Evolutionary conservation across 2,888 invertebrate species (phyloP).

Genomic region (Lathronympha strigana): DNA sequence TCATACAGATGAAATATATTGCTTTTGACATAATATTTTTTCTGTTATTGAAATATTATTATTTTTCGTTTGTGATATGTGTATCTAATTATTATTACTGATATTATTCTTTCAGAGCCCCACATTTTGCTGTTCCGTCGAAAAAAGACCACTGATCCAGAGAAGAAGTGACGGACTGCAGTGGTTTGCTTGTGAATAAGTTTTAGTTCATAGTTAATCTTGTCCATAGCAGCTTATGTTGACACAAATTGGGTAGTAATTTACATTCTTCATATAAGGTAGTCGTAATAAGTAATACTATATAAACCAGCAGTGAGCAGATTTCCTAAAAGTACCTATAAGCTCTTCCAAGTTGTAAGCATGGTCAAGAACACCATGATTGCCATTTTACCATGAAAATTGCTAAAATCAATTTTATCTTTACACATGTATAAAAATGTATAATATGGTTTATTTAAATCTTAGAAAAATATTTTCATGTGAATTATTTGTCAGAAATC

Average conservation of each 20-base stretch:
- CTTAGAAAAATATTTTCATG: too few species aligned
- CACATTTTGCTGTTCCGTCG: conserved; percentile 94
- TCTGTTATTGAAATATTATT: not conserved
- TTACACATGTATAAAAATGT: too few species aligned
- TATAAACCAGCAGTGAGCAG: not conserved
- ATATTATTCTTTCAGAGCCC: conserved; percentile 90
- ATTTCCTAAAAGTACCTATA: too few species aligned
- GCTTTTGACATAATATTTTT: too few species aligned
- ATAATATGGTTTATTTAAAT: too few species aligned
- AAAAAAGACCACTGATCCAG: conserved; percentile 85
- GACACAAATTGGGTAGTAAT: not conserved
- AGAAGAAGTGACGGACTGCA: conserved; percentile 57
- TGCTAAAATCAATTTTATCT: too few species aligned
- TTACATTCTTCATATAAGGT: not conserved
- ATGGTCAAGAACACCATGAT: too few species aligned
- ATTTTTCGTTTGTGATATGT: not conserved
- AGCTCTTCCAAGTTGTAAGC: too few species aligned
- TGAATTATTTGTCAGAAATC: not conserved
- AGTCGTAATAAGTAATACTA: conserved; percentile 1
- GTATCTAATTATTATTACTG: not conserved
- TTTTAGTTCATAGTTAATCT: conserved; percentile 58
- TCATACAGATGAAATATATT: too few species aligned
- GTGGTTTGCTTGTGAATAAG: conserved; percentile 51
- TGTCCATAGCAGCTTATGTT: conserved; percentile 56
- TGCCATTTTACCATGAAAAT: too few species aligned